Conservation (phyloP, 2,113 vertebrate genomes). For the Dromiciops gliroides region DNA sequence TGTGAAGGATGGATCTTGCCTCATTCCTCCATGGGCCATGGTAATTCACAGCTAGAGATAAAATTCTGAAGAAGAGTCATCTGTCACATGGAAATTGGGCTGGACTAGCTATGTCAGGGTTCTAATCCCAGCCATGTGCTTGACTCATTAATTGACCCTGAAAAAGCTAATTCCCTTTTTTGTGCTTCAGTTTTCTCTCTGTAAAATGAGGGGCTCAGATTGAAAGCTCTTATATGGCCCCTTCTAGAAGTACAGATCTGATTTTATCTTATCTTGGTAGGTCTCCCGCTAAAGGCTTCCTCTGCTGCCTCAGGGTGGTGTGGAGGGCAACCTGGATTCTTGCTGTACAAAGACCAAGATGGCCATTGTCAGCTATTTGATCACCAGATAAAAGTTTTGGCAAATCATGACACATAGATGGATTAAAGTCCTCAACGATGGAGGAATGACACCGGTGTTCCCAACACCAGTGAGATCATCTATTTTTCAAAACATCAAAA, state of each 20-base stretch:
- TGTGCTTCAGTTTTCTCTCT: neutral
- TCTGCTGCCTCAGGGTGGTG: neutral
- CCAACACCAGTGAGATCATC: neutral
- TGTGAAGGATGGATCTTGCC: neutral
- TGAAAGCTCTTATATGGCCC: neutral
- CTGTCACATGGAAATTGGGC: neutral
- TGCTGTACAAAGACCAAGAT: neutral
- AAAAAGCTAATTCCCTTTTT: neutral
- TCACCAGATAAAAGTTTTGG: neutral
- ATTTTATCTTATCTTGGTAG: neutral
- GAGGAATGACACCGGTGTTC: neutral
- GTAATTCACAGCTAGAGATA: neutral
- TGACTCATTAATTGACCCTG: neutral
- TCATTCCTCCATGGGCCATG: neutral
- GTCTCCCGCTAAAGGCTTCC: neutral
- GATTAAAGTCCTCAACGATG: neutral
- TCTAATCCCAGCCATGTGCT: neutral
- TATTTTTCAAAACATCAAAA: neutral
- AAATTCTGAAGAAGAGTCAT: neutral
- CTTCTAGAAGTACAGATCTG: neutral
- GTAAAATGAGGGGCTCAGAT: neutral
- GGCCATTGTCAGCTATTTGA: neutral
- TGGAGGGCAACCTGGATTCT: neutral
- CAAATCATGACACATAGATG: neutral
- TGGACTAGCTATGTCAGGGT: neutral